A percentile compares a stretch with the other conserved stretches of the same genome.
phyloP scores from a whole-genome alignment of 2,113 vertebrate genomes.

The Alces alces region DNA sequence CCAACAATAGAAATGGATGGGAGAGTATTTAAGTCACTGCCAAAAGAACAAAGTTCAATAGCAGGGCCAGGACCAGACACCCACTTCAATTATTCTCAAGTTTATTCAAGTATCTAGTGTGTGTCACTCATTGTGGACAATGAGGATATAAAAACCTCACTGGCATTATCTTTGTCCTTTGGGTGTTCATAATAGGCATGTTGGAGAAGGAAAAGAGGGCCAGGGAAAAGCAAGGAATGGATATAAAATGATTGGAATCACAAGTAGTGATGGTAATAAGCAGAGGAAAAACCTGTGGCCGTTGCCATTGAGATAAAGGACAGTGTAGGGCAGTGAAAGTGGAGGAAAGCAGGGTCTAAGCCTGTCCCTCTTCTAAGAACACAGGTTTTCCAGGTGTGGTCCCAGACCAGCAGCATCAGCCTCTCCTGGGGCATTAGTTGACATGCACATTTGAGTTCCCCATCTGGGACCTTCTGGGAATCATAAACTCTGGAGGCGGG shows the following conservation, averaged over 20 bases:
- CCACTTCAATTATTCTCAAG: background rate
- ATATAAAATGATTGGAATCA: background rate
- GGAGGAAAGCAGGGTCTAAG: background rate
- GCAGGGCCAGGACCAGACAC: background rate
- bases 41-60: background rate
- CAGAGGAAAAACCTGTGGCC: background rate
- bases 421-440: background rate
- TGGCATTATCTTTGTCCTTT: background rate
- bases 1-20: background rate
- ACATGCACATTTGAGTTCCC: background rate
- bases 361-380: background rate
- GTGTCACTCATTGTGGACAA: background rate
- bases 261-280: background rate
- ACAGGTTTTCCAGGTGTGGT: background rate
- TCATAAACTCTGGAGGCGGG: background rate
- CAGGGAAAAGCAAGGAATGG: background rate
- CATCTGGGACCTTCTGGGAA: background rate
- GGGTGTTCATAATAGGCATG: background rate
- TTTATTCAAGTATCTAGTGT: background rate
- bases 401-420: background rate
- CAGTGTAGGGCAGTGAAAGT: accelerated
- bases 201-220: background rate
- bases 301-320: background rate
- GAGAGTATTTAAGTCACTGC: background rate
- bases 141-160: background rate